Evolutionary conservation across 2,888 invertebrate species (phyloP).

Genomic region (Cephus rjabovi): DNA sequence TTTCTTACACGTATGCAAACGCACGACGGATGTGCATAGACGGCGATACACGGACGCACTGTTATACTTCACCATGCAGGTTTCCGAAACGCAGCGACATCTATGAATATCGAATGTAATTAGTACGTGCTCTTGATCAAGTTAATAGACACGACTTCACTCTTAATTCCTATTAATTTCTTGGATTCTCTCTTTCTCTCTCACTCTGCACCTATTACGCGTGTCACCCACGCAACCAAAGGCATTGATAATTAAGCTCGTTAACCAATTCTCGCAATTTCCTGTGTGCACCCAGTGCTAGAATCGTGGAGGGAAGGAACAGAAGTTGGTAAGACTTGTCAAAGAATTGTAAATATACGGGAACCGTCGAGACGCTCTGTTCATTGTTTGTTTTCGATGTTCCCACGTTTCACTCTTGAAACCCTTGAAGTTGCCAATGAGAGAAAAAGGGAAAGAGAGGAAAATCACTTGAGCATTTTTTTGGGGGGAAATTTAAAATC

Average conservation of each 20-base stretch:
- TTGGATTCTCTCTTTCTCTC: not conserved
- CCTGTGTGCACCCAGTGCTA: not conserved
- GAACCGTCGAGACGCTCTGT: not conserved
- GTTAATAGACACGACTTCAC: not conserved
- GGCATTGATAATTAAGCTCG: not conserved
- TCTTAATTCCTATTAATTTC: not conserved
- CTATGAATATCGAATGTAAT: not conserved
- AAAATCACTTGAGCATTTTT: not conserved
- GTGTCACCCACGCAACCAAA: not conserved
- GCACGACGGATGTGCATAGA: too few relatives aligned
- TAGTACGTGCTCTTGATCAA: not conserved
- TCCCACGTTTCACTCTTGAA: not conserved
- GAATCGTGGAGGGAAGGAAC: not conserved
- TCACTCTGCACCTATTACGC: not conserved
- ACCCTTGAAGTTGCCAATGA: not conserved
- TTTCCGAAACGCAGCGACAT: not conserved
- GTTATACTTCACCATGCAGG: not conserved
- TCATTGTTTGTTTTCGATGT: not conserved
- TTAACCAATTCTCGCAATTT: not conserved
- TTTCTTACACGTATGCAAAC: not conserved
- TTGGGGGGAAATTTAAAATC: not conserved
- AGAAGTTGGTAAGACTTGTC: not conserved
- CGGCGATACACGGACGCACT: not conserved
- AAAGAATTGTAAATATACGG: not conserved
- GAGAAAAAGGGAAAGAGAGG: not conserved